phyloP scores from a whole-genome alignment of 1,140 invertebrate species.

The Piezodorus guildinii region DNA sequence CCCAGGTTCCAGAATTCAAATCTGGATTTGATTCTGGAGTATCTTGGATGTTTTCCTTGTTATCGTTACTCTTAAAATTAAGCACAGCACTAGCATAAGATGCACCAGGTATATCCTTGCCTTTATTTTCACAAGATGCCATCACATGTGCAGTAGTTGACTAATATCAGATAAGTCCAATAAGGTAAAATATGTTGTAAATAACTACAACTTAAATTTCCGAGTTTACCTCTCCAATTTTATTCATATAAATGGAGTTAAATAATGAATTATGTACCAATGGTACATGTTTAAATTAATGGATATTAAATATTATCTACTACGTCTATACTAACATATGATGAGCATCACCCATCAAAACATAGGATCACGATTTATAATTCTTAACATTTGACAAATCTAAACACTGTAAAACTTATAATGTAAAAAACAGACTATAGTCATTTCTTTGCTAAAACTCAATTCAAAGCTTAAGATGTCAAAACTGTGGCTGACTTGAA shows the following conservation, averaged over 20 bases:
- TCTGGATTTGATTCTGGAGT: constrained; percentile 17
- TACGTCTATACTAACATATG: constrained; percentile 4
- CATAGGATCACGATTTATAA: no score
- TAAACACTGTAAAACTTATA: no score
- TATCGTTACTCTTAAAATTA: constrained; percentile 37
- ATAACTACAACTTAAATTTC: not conserved
- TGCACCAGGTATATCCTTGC: constrained; percentile 31
- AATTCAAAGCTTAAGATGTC: not conserved
- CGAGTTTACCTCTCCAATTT: not conserved
- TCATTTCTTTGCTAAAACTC: not conserved
- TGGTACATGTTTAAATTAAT: not conserved
- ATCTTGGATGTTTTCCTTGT: constrained; percentile 39
- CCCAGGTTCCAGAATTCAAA: constrained; percentile 19
- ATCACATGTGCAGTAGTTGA: not conserved
- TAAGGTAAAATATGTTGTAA: no score
- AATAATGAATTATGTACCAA: not conserved
- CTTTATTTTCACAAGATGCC: constrained; percentile 12
- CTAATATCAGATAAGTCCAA: not conserved
- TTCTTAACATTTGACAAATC: no score
- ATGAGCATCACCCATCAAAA: not conserved
- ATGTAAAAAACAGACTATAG: not conserved
- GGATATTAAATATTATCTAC: not conserved
- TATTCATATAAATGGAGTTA: not conserved
- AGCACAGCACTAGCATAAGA: constrained; percentile 40
- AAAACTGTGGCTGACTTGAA: not conserved